phyloP scores from a whole-genome alignment of 2,888 invertebrate genomes.

The Orchesellides sinensis region DNA sequence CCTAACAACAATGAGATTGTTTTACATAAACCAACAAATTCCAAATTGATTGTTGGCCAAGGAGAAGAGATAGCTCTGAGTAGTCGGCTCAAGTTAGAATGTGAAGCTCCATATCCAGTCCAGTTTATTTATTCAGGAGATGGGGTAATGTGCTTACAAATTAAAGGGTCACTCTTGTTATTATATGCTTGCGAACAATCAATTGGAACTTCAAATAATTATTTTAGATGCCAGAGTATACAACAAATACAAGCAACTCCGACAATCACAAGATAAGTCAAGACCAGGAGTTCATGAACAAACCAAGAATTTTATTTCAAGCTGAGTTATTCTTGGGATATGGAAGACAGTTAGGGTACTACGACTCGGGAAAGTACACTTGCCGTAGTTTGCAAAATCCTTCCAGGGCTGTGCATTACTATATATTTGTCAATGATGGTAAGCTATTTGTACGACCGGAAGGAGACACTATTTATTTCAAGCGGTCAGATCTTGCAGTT shows the following conservation, averaged over 20 bases:
- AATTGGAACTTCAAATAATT: too few species aligned
- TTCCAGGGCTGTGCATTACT: slow-evolving; percentile 34
- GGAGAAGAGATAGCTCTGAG: slow-evolving; percentile 66
- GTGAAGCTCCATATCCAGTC: slow-evolving; percentile 68
- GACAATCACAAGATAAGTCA: slow-evolving; percentile 7
- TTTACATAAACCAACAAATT: slow-evolving; percentile 66
- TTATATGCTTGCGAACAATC: too few species aligned
- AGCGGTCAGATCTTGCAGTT: slow-evolving; percentile 53
- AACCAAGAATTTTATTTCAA: slow-evolving; percentile 41
- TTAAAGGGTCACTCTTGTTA: too few species aligned
- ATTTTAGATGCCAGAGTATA: slow-evolving; percentile 66
- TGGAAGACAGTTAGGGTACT: slow-evolving; percentile 39
- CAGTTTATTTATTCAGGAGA: slow-evolving; percentile 69
- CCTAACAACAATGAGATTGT: slow-evolving; percentile 43
- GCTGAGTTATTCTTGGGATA: slow-evolving; percentile 63
- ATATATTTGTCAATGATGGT: slow-evolving; percentile 43
- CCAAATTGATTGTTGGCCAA: slow-evolving; percentile 68
- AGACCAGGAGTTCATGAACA: neutral
- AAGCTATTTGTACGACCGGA: slow-evolving; percentile 65
- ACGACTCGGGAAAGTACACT: slow-evolving; percentile 70
- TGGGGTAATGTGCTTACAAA: slow-evolving; percentile 40
- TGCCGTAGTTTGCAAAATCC: slow-evolving; percentile 71
- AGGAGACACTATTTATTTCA: slow-evolving; percentile 64
- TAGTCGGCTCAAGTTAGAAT: slow-evolving; percentile 64
- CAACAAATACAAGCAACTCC: slow-evolving; percentile 62